phyloP scores from a whole-genome alignment of 2,888 invertebrate genomes.

The Teinopalpus imperialis region DNA sequence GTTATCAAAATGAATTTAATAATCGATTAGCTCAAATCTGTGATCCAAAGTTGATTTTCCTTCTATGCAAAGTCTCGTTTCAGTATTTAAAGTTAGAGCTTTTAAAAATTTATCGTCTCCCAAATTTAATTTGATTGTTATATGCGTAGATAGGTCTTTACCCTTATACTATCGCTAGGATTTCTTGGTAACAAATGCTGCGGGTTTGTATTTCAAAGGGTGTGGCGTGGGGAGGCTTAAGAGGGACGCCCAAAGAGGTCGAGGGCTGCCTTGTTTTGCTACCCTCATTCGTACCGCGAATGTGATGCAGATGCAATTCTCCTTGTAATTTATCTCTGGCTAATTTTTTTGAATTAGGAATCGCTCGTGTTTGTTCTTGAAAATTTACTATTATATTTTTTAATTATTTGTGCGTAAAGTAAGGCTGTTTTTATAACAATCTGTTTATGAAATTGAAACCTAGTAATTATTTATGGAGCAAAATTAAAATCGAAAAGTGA shows the following conservation, averaged over 20 bases:
- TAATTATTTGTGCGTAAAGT: too few relatives aligned
- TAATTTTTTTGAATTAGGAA: constrained; percentile 4
- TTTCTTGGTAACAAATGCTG: constrained; percentile 45
- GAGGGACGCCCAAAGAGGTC: constrained; percentile 43
- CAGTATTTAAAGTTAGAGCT: neutral
- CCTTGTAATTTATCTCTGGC: constrained; percentile 13
- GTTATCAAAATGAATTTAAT: too few relatives aligned
- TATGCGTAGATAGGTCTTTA: constrained; percentile 22
- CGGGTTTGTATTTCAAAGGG: constrained; percentile 37
- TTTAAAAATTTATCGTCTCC: constrained; percentile 5
- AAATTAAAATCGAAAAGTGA: too few relatives aligned
- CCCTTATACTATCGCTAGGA: constrained; percentile 33
- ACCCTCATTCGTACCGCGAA: constrained; percentile 43
- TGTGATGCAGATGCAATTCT: constrained; percentile 43
- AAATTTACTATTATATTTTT: too few relatives aligned
- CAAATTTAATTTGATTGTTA: constrained; percentile 3
- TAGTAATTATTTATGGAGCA: too few relatives aligned
- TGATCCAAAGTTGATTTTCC: constrained; percentile 6
- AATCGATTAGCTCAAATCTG: too few relatives aligned
- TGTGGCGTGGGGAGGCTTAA: constrained; percentile 42
- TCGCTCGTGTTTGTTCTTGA: neutral
- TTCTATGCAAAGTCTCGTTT: neutral
- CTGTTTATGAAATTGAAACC: too few relatives aligned
- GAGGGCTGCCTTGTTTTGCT: constrained; percentile 38
- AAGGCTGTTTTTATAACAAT: too few relatives aligned